Evolutionary conservation across 1,140 invertebrate genomes (phyloP), one percentile per base, ranked within the genome.

Genomic region (Drosophila trapezifrons): DNA sequence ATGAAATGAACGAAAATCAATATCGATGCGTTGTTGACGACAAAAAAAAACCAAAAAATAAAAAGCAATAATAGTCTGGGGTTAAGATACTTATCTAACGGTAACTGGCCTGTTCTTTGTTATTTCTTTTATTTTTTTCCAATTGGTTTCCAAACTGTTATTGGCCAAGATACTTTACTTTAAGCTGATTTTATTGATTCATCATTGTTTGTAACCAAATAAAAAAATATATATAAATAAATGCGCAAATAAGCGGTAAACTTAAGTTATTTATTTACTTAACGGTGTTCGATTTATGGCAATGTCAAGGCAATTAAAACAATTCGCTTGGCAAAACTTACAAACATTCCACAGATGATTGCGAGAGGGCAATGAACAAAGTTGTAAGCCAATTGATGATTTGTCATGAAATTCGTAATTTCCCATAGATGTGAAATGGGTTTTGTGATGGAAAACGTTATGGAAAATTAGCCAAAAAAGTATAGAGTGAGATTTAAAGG

Each of bases 1-100:
- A 80, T 80, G 72, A 71, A 70, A 70, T 71, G 27, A 38, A 52
- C 45, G 49, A 65, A 52, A 52, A 66, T 64, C 62, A 64, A 64
- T 27, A 25, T 27, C 25, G 45, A 40, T 25, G 35, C 13, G n/a
- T n/a, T n/a, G n/a, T n/a, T n/a, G n/a, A n/a, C n/a, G 42, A 13
- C 35, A 25, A 51, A 55, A 65, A 37, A 27, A 49, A 42, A 64
- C 7, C 15, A 51, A 18, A 15, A 22, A 42, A 32, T 4, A 37
- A n/a, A 47, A 58, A 22, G 12, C 17, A 55, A 25, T 22, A 22
- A 65, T 70, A 35, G 60, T 49, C 18, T 37, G 35, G 45, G 70
- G 58, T 47, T 43, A 43, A 64, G 43, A 64, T 63, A 56, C 70
- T 56, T 75, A 56, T 63, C 59, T 75, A 75, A 75, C 71, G 71